Percentiles rank a stretch among this genome's conserved stretches.
Evolutionary conservation across 2,113 vertebrate genomes (phyloP).

Genomic region (Lanius ludovicianus): DNA sequence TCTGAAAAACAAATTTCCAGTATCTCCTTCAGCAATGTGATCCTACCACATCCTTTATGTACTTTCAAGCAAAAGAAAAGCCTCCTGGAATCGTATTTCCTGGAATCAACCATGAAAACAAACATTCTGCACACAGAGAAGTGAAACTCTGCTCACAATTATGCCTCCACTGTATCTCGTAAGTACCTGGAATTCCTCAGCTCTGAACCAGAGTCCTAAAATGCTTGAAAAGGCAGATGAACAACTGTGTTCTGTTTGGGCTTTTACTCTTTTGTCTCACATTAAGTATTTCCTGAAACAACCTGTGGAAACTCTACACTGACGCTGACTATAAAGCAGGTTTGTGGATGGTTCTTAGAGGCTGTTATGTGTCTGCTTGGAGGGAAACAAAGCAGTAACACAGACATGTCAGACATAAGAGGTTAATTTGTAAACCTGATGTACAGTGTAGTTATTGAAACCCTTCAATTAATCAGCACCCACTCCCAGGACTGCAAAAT

Average conservation of each 20-base stretch:
- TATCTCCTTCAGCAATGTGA: background rate
- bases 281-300: background rate
- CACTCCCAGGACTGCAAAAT: background rate
- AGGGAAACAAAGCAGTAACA: background rate
- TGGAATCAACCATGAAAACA: background rate
- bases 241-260: background rate
- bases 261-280: background rate
- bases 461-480: background rate
- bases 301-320: background rate
- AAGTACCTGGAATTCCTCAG: background rate
- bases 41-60: background rate
- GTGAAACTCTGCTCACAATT: background rate
- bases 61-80: background rate
- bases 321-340: background rate
- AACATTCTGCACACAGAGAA: background rate
- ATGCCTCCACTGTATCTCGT: rapidly evolving
- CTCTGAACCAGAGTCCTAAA: background rate
- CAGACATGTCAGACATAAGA: background rate
- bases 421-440: background rate
- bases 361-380: background rate
- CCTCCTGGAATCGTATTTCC: background rate
- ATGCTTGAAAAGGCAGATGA: background rate
- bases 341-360: background rate
- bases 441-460: background rate
- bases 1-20: background rate